A percentile compares a stretch with the other conserved stretches of the same genome.
phyloP scores from a whole-genome alignment of 2,888 invertebrate genomes.

The Drosophila quinaria region DNA sequence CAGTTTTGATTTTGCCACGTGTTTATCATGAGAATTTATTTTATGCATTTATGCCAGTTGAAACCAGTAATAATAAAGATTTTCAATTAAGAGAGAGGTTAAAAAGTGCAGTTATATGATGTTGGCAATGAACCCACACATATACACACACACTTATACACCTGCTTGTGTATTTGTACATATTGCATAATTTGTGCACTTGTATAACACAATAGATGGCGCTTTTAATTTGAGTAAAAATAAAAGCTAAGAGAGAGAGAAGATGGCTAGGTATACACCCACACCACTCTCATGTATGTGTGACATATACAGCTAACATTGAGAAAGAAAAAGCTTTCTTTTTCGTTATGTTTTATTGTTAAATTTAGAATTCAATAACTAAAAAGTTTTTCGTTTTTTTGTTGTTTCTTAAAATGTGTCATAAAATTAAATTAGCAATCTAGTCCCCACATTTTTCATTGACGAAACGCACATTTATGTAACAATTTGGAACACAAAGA shows the following conservation, averaged over 20 bases:
- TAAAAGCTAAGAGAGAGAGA: conserved; percentile 31
- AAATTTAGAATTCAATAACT: conserved; percentile 66
- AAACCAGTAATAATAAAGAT: conserved; percentile 25
- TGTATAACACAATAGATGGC: conserved; percentile 52
- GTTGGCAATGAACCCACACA: conserved; percentile 31
- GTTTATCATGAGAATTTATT: not conserved
- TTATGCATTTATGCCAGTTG: not conserved
- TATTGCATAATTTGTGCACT: conserved; percentile 53
- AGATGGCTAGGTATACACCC: conserved; percentile 29
- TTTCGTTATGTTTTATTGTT: conserved; percentile 30
- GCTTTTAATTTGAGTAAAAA: conserved; percentile 18
- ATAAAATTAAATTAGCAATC: conserved; percentile 59
- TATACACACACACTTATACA: not conserved
- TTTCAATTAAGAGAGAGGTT: conserved; percentile 11
- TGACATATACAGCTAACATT: conserved; percentile 43
- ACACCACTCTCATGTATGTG: not conserved
- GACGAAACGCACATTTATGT: conserved; percentile 61
- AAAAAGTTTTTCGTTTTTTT: conserved; percentile 1
- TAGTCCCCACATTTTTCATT: conserved; percentile 55
- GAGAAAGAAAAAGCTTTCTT: conserved; percentile 41
- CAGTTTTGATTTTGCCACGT: conserved; percentile 43
- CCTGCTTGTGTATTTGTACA: not conserved
- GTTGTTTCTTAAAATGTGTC: conserved; percentile 17
- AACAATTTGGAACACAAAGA: conserved; percentile 44
- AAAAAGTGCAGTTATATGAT: conserved; percentile 21